Evolutionary conservation across 2,888 invertebrate genomes (phyloP), one percentile per base, ranked within the genome.

Genomic region (Brenthis hecate): DNA sequence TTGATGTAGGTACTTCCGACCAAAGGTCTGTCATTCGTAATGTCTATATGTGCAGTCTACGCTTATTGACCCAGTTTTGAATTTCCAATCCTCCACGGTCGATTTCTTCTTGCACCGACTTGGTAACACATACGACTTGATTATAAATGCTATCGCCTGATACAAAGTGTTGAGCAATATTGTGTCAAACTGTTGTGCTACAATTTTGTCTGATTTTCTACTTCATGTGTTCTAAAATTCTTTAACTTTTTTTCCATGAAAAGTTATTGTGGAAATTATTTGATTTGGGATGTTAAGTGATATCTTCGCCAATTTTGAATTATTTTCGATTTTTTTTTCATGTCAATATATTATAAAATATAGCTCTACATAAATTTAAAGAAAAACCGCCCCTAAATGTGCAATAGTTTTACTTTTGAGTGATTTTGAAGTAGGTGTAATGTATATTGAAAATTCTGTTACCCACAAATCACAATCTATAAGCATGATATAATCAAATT

Each of bases 61-160:
- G 62, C 61, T 66, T 61, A 66, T 70, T 70, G 72, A 73, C 71
- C 74, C 64, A 70, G 68, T 72, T 74, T 71, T 65, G 65, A 73
- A 51, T 69, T 56, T 71, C 56, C 64, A 68, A 73, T 73, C 63
- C 58, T 71, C 70, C 56, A 72, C 68, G 72, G 65, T 63, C 68
- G 70, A 68, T 65, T 72, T 68, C 67, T 65, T 47, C 19, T 65
- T 62, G 62, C 69, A 60, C 64, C 65, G 67, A 69, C 58, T 72
- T 69, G 47, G 61, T 57, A 65, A 65, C 69, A 65, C 48, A 61
- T 32, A n/a, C 48, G 36, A 28, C 28, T 23, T 32, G 36, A 28
- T 16, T 23, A 13, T 32, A 14, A 55, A 47, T 57, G n/a, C 48
- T 68, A 51, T 13, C 70, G 23, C 70, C 72, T 72, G 63, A 32